Conservation (phyloP, 2,113 vertebrate genomes). For the Thunnus maccoyii region DNA sequence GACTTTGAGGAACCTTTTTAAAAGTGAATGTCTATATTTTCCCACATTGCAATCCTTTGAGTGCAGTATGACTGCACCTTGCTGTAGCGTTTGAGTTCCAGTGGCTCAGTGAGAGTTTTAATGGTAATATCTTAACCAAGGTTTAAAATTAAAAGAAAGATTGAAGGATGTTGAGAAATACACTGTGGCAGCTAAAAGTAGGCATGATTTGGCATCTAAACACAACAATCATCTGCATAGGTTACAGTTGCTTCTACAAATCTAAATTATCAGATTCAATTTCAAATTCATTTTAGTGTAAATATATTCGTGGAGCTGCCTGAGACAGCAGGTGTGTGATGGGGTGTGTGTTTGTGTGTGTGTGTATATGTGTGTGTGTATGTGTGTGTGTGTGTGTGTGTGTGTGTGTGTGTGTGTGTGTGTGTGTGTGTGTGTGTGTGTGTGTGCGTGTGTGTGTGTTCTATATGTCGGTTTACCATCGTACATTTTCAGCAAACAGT, state of each 20-base stretch:
- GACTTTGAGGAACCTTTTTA: slow-evolving; percentile 17
- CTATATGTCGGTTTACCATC: not conserved
- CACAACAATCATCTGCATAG: not conserved
- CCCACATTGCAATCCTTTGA: not conserved
- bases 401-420: slow-evolving; percentile 8
- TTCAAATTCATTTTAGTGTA: no score
- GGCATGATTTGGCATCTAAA: not conserved
- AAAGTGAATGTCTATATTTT: not conserved
- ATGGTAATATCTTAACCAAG: not conserved
- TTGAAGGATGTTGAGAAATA: not conserved
- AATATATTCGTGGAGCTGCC: not conserved
- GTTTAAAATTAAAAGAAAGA: not conserved
- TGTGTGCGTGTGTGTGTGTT: not conserved
- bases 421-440: not conserved
- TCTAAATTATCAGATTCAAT: no score
- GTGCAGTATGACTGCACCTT: not conserved
- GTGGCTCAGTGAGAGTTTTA: not conserved
- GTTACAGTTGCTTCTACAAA: not conserved
- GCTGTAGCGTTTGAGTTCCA: not conserved
- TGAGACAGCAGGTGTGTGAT: not conserved
- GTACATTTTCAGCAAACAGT: slow-evolving; percentile 53
- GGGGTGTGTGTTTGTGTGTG: no score
- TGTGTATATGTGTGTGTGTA: not conserved
- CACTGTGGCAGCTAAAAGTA: not conserved
- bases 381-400: slow-evolving; percentile 4